A percentile compares a stretch with the other conserved stretches of the same genome.
These are phyloP conservation scores for Myotis daubentonii DNA, from an alignment of 2,797 vertebrate genomes.

Conservation along the genomic window DNA sequence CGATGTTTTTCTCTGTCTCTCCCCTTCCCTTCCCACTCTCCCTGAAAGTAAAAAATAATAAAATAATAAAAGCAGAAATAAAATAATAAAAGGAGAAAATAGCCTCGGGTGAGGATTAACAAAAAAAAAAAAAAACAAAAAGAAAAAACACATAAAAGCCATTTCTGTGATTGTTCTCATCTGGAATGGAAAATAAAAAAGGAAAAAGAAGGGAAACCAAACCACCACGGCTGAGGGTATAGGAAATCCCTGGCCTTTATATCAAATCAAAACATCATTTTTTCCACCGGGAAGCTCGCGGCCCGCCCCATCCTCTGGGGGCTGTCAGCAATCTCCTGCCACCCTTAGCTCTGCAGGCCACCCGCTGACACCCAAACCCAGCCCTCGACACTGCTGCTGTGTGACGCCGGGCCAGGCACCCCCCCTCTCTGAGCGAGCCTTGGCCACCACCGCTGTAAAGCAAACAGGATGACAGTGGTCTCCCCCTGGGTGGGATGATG, in stretches of 20 bases:
- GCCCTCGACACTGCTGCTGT: not conserved
- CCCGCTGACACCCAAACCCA: not conserved
- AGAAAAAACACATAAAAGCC: not conserved
- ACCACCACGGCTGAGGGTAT: too few species aligned
- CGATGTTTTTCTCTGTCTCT: too few species aligned
- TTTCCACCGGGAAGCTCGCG: not conserved
- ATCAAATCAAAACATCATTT: not conserved
- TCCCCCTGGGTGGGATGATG: not conserved
- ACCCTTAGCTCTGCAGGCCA: not conserved
- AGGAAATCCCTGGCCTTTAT: not conserved
- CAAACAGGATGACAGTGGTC: fast-evolving
- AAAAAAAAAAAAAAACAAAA: not conserved
- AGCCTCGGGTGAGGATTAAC: too few species aligned
- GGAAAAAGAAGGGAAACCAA: not conserved
- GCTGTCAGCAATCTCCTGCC: fast-evolving
- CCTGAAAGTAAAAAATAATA: too few species aligned
- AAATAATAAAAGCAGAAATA: too few species aligned
- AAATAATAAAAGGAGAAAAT: too few species aligned
- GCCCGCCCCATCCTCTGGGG: not conserved
- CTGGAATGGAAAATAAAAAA: not conserved
- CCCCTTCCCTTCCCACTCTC: too few species aligned
- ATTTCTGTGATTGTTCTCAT: not conserved
- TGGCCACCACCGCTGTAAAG: not conserved
- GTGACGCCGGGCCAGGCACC: not conserved
- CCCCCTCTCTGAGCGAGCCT: not conserved